Percentiles rank a stretch among this genome's conserved stretches.
These are phyloP conservation scores for Epinephelus moara DNA, from an alignment of 2,113 vertebrate species.

Conservation along the genomic window DNA sequence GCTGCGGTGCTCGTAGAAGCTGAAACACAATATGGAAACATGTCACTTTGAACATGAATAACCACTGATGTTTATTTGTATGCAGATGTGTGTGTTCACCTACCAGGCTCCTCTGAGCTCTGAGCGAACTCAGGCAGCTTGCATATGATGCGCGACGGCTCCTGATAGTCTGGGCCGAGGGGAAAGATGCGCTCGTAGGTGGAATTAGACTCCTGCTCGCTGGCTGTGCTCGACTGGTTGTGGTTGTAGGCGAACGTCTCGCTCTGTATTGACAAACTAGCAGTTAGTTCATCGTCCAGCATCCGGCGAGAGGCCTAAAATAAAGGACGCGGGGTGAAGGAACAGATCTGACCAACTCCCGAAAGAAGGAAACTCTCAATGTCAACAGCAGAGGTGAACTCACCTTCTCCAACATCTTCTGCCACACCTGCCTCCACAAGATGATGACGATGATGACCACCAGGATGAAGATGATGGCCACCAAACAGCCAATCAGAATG, in stretches of 20 bases:
- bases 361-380: conserved; percentile 13
- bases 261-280: conserved; percentile 95
- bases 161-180: conserved; percentile 95
- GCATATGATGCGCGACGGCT: conserved; percentile 92
- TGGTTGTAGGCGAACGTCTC: conserved; percentile 93
- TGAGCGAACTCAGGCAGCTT: conserved; percentile 92
- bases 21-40: conserved; percentile 30
- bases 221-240: conserved; percentile 87
- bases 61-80: neutral
- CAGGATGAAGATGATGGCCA: conserved; percentile 98
- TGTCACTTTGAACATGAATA: neutral
- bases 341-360: conserved; percentile 45
- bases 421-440: conserved; percentile 98
- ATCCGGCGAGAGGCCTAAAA: conserved; percentile 93
- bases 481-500: conserved; percentile 96
- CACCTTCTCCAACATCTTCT: conserved; percentile 99
- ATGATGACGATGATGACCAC: conserved; percentile 98
- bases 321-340: conserved; percentile 71
- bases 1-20: conserved; percentile 84
- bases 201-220: conserved; percentile 93
- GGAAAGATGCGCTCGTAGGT: conserved; percentile 97
- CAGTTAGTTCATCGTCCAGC: conserved; percentile 95
- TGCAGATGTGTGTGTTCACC: conserved; percentile 29
- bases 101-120: conserved; percentile 90
- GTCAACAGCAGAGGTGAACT: conserved; percentile 36